A percentile compares a stretch with the other conserved stretches of the same genome.
These are phyloP conservation scores for Halictus rubicundus DNA, from an alignment of 1,140 invertebrate genomes.

Conservation along the genomic window DNA sequence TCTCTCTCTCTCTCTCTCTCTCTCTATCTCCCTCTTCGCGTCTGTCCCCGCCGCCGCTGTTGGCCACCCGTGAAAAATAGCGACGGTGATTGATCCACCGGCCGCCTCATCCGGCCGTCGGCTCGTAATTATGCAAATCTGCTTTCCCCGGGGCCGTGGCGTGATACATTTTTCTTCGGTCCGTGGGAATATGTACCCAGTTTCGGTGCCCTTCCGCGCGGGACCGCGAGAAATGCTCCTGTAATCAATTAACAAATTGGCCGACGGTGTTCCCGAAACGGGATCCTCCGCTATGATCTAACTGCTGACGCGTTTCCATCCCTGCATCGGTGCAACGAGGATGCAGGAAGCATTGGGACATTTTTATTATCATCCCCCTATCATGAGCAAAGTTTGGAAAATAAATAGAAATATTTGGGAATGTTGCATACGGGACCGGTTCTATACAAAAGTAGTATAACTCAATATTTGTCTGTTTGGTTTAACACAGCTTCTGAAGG, in stretches of 20 bases:
- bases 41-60: conserved; percentile 38
- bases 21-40: not conserved
- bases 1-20: conserved; percentile 1
- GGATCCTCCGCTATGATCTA: too few relatives aligned
- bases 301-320: too few relatives aligned
- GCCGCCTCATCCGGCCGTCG: conserved; percentile 40
- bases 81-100: conserved; percentile 67
- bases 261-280: not conserved
- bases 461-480: too few relatives aligned
- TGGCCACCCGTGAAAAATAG: conserved; percentile 58
- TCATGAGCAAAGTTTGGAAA: too few relatives aligned
- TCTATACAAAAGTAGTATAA: too few relatives aligned
- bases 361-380: too few relatives aligned
- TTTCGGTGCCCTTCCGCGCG: not conserved
- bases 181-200: conserved; percentile 13
- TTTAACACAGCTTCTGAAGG: too few relatives aligned
- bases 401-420: too few relatives aligned
- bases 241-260: conserved; percentile 1
- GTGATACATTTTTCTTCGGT: conserved; percentile 45
- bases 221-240: too few relatives aligned
- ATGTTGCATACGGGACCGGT: too few relatives aligned
- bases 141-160: conserved; percentile 32
- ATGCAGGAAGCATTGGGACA: too few relatives aligned
- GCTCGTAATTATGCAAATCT: conserved; percentile 71
- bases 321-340: too few relatives aligned